phyloP scores from a whole-genome alignment of 1,140 invertebrate species.

The Lutraria rhynchaena region DNA sequence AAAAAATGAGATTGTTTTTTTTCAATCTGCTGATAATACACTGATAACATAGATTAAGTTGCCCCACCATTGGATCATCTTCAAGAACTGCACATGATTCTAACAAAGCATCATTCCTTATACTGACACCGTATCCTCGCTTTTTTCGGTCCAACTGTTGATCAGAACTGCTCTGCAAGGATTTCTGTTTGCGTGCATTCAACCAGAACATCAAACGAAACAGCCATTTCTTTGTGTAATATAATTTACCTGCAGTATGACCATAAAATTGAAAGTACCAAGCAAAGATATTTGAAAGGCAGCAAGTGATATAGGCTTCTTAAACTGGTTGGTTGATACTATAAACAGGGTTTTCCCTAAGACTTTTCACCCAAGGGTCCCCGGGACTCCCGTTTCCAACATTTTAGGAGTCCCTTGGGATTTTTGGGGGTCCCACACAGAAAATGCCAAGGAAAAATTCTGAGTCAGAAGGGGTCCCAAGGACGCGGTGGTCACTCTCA shows the following conservation, averaged over 20 bases:
- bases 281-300: background rate
- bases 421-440: background rate
- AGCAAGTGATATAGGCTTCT: background rate
- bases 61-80: slow-evolving; percentile 58
- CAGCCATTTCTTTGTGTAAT: slow-evolving; percentile 46
- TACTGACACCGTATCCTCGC: slow-evolving; percentile 19
- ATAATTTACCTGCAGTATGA: slow-evolving; percentile 28
- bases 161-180: background rate
- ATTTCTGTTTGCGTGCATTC: background rate
- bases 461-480: too few species aligned
- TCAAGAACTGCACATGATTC: slow-evolving; percentile 59
- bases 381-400: too few species aligned
- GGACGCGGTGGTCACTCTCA: too few species aligned
- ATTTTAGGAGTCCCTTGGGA: too few species aligned
- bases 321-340: background rate
- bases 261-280: background rate
- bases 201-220: slow-evolving; percentile 23
- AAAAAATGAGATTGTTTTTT: background rate
- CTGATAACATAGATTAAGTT: background rate
- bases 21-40: too few species aligned
- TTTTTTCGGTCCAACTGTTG: background rate
- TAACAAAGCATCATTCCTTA: slow-evolving; percentile 37
- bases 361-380: background rate
- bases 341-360: background rate
- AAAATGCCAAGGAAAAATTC: too few species aligned